Evolutionary conservation across 2,888 invertebrate genomes (phyloP), one percentile per base, ranked within the genome.

Genomic region (Tetragnatha montana): DNA sequence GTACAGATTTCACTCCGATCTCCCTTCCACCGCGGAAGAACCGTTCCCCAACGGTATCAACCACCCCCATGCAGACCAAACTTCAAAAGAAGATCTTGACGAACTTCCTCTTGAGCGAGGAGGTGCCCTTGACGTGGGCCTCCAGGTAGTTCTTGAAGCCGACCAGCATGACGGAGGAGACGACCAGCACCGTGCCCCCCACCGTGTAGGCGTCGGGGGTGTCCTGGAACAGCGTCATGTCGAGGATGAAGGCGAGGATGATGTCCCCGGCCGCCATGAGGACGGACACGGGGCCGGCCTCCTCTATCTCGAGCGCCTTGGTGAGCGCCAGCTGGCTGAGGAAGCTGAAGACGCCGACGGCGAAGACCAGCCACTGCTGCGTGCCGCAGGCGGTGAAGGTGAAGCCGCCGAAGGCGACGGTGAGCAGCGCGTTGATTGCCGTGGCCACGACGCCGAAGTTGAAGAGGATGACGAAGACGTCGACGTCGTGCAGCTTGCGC

Each of bases 241-340:
- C 97, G 97, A 97, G 97, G 91, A 97, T 94, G 93, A 98, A 98
- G 3, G 97, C 97, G 94, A 97, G 97, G 1, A 98, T 97, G 92
- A 98, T 97, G 93, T 98, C 98, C 17, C 97, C 96, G 86, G 97
- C 91, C 14, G 91, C 97, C 50, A 98, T 95, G 12, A 97, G 97
- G 91, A 98, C 97, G 0, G 98, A 96, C 2, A 98, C 97, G n/a
- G 97, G 97, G 0, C 98, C 97, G 6, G 98, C 98, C 94, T 98
- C 97, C 93, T 98, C 98, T 93, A 97, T 95, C 93, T 98, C 97
- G 91, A 98, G 94, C 1, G 98, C 96, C 93, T 97, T 95, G 17
- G 98, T 98, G 71, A 98, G 94, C 88, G 97, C 94, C 21, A 92
- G 79, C 60, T 92, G 92, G 14, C 91, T 92, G 17, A 92, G 85